Percentiles rank a stretch among this genome's conserved stretches.
phyloP scores from a whole-genome alignment of 2,113 vertebrate species.

The Megaceryle torquata region DNA sequence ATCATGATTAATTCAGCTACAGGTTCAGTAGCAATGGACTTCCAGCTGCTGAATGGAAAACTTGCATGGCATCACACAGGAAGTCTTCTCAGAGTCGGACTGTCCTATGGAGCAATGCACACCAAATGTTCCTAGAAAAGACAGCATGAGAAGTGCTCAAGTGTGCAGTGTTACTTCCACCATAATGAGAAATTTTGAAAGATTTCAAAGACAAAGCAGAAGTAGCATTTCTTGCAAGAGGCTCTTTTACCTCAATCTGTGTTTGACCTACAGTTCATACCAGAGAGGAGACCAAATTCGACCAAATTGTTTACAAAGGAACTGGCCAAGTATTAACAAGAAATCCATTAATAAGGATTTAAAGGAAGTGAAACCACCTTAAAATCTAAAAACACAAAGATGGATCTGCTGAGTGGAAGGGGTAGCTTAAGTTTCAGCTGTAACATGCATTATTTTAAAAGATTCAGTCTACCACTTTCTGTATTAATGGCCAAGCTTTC shows the following conservation, averaged over 20 bases:
- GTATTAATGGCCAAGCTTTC: background rate
- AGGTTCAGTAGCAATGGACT: background rate
- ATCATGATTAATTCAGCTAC: background rate
- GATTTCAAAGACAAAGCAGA: background rate
- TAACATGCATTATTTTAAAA: background rate
- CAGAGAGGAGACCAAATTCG: background rate
- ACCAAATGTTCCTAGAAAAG: background rate
- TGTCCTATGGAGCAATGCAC: background rate
- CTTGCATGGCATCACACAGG: rapidly evolving
- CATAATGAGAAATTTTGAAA: background rate
- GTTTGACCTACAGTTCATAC: background rate
- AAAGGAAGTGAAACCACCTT: background rate
- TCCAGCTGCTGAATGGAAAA: background rate
- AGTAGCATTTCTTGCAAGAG: background rate
- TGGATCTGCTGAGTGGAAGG: background rate
- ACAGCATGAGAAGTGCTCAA: background rate
- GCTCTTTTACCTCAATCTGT: background rate
- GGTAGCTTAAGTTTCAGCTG: background rate
- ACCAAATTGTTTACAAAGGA: background rate
- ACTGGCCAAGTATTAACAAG: background rate
- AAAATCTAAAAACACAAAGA: background rate
- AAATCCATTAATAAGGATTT: background rate
- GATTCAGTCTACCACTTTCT: background rate
- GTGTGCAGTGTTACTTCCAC: background rate
- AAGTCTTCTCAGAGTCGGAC: background rate